Conservation (phyloP, 2,113 vertebrate species). For the Falcunculus frontatus region DNA sequence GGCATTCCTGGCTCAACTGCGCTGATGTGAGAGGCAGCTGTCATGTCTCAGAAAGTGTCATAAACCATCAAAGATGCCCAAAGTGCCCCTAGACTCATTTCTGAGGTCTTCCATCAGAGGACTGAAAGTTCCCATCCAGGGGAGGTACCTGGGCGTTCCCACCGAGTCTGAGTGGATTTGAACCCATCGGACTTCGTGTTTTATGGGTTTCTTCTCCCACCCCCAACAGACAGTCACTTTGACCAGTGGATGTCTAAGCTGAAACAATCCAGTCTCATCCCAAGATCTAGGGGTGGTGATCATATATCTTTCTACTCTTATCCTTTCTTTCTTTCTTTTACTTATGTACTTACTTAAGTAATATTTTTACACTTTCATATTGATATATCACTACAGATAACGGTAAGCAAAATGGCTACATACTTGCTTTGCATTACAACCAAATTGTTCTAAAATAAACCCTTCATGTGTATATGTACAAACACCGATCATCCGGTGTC, state of each 20-base stretch:
- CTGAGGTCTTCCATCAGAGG: neutral
- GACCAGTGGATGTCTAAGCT: neutral
- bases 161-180: neutral
- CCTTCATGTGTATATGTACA: too few species aligned
- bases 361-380: neutral
- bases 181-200: neutral
- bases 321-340: neutral
- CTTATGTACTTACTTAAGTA: neutral
- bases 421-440: neutral
- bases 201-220: neutral
- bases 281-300: neutral
- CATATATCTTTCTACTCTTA: neutral
- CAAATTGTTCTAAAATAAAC: neutral
- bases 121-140: too few species aligned
- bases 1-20: neutral
- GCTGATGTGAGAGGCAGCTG: neutral
- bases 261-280: neutral
- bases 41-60: neutral
- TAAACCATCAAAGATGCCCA: neutral
- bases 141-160: accelerated
- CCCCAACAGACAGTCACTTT: neutral
- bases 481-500: neutral
- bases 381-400: neutral
- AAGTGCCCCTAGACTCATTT: neutral
- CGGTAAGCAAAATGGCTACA: neutral